Percentiles rank a stretch among this genome's conserved stretches.
These are phyloP conservation scores for Oegoconia quadripuncta DNA, from an alignment of 2,888 invertebrate genomes.

Conservation along the genomic window DNA sequence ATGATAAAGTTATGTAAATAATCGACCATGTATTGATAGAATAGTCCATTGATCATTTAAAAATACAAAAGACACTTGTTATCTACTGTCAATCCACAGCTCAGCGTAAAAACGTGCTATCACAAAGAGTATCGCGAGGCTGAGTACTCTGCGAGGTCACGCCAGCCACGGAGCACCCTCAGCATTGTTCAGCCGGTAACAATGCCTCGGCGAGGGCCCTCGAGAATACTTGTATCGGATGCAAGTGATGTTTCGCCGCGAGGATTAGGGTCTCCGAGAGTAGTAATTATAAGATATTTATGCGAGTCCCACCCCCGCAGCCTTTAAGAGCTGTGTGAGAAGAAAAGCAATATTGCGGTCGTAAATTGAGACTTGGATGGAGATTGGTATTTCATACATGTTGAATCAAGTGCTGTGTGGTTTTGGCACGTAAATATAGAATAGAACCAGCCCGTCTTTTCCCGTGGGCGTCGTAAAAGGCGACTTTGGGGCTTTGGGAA, in stretches of 20 bases:
- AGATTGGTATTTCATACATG: too few species aligned
- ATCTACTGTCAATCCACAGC: conserved; percentile 52
- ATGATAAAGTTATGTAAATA: too few species aligned
- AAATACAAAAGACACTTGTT: conserved; percentile 41
- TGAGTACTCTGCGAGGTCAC: conserved; percentile 56
- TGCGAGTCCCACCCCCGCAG: conserved; percentile 38
- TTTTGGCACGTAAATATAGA: too few species aligned
- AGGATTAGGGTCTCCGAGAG: conserved; percentile 54
- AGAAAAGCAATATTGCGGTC: conserved; percentile 45
- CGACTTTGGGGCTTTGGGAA: too few species aligned
- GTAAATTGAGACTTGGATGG: conserved; percentile 33
- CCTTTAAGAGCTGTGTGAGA: conserved; percentile 35
- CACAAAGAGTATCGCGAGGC: conserved; percentile 64
- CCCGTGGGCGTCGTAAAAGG: too few species aligned
- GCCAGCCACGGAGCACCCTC: conserved; percentile 62
- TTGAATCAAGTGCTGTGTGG: too few species aligned
- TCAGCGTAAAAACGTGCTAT: conserved; percentile 72
- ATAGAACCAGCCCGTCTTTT: too few species aligned
- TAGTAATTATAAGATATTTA: conserved; percentile 64
- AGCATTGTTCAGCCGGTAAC: conserved; percentile 73
- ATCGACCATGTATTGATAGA: background rate
- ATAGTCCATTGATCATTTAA: conserved; percentile 20
- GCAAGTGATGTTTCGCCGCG: conserved; percentile 67
- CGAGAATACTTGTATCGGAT: conserved; percentile 68
- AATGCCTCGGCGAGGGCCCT: conserved; percentile 61